Conservation (phyloP, 1,140 invertebrate species). For the Dinothrombium tinctorium region DNA sequence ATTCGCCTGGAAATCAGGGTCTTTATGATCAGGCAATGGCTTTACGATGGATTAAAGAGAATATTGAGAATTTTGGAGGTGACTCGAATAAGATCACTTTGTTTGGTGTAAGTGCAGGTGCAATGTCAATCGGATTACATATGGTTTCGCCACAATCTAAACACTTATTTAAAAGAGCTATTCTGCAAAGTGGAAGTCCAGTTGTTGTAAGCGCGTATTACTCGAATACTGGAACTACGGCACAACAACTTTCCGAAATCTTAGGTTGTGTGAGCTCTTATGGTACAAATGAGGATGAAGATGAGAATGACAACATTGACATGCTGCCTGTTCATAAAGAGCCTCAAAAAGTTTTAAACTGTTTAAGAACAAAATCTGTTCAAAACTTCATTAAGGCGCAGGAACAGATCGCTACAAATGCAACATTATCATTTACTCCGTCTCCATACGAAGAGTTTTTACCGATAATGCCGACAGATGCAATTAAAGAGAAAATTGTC, state of each 20-base stretch:
- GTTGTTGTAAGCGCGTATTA: background rate
- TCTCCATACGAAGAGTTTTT: background rate
- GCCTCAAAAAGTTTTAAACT: background rate
- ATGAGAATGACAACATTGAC: background rate
- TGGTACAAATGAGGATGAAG: background rate
- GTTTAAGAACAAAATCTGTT: constrained; percentile 1
- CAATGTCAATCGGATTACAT: constrained; percentile 79
- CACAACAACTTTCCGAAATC: background rate
- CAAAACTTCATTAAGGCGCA: background rate
- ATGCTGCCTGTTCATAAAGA: background rate
- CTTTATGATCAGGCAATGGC: constrained; percentile 84
- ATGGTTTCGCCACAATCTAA: constrained; percentile 57
- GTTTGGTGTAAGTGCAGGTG: constrained; percentile 86
- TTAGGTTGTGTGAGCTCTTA: constrained; percentile 14
- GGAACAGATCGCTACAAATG: background rate
- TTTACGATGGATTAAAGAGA: constrained; percentile 73
- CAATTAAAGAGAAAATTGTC: constrained; percentile 4
- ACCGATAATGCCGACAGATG: constrained; percentile 3
- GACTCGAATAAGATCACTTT: constrained; percentile 80
- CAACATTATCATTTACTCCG: constrained; percentile 1
- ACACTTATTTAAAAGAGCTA: constrained; percentile 48
- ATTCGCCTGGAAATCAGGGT: constrained; percentile 81
- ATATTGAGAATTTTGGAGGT: constrained; percentile 77
- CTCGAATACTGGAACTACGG: background rate
- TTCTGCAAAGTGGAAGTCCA: constrained; percentile 33